Evolutionary conservation across 2,888 invertebrate genomes (phyloP), one percentile per base, ranked within the genome.

Genomic region (Carterocephalus palaemon): DNA sequence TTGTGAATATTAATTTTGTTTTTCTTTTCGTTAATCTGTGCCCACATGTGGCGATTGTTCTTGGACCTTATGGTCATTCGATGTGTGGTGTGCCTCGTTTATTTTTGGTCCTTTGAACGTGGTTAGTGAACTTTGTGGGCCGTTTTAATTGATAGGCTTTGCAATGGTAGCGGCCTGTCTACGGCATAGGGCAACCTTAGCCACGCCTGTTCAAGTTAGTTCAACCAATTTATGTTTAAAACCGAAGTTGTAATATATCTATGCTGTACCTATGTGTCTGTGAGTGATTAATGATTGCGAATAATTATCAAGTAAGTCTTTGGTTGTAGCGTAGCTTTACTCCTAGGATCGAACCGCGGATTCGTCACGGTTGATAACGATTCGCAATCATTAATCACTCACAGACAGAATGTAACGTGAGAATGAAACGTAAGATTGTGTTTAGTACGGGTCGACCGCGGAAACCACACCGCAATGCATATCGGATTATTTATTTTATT

Each of bases 11-110:
- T 71, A 74, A 72, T 77, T 82, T 82, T 80, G 64, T 81, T 82
- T 82, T 83, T 83, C 79, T 81, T 81, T 83, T 75, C 66, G 72
- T 81, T 79, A 82, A 83, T 83, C 79, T 75, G 75, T 71, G 81
- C 75, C 85, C 85, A 84, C 85, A 86, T 85, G 84, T 85, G 83
- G 85, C 70, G 82, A 81, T 81, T 82, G 82, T 82, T 81, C 78
- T 76, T 73, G 81, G 85, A 82, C 84, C 84, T 79, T 84, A 82
- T 74, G 85, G 85, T 83, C 85, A 84, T 75, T 81, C 73, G 63
- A 53, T 56, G 55, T 61, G 60, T 34, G 33, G 42, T 41, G 24
- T 41, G 33, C 26, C 56, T 61, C 57, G 57, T 60, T 63, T 62
- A 53, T 60, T 62, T 60, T 61, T 52, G 38, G 53, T 49, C 59